phyloP scores from a whole-genome alignment of 1,140 invertebrate genomes.

The Heliconius melpomene region DNA sequence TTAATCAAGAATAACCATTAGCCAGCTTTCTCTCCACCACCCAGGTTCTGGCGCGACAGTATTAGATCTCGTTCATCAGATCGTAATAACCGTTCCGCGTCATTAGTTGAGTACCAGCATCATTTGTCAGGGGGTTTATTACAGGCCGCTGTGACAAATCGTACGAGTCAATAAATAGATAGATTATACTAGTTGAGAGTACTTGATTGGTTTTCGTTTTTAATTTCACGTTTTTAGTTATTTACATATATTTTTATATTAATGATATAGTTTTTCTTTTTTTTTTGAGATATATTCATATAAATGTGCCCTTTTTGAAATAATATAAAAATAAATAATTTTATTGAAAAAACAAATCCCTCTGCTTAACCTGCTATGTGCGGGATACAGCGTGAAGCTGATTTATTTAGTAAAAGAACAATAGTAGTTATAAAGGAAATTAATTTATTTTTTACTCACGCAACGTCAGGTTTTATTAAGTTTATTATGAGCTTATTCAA shows the following conservation, averaged over 20 bases:
- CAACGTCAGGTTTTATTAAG: too few relatives aligned
- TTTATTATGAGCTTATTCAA: too few relatives aligned
- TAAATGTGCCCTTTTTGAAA: too few relatives aligned
- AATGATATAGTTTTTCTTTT: too few relatives aligned
- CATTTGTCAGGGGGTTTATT: conserved; percentile 48
- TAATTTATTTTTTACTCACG: too few relatives aligned
- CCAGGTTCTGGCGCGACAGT: conserved; percentile 32
- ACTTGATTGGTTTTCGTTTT: conserved; percentile 5
- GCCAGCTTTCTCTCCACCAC: conserved; percentile 32
- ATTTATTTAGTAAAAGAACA: too few relatives aligned
- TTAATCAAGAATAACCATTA: conserved; percentile 32
- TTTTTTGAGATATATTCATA: too few relatives aligned
- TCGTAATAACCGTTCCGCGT: conserved; percentile 43
- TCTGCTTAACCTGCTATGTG: too few relatives aligned
- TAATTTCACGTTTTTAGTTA: neutral
- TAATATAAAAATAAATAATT: too few relatives aligned
- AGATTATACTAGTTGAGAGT: neutral
- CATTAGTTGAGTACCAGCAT: conserved; percentile 38
- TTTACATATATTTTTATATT: neutral
- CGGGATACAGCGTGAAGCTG: too few relatives aligned
- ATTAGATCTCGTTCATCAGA: conserved; percentile 37
- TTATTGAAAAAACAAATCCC: too few relatives aligned
- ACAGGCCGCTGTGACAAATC: conserved; percentile 38
- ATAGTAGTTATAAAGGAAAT: too few relatives aligned
- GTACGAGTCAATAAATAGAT: conserved; percentile 29